Conservation (phyloP, 2,888 invertebrate genomes). For the Aromia moschata region DNA sequence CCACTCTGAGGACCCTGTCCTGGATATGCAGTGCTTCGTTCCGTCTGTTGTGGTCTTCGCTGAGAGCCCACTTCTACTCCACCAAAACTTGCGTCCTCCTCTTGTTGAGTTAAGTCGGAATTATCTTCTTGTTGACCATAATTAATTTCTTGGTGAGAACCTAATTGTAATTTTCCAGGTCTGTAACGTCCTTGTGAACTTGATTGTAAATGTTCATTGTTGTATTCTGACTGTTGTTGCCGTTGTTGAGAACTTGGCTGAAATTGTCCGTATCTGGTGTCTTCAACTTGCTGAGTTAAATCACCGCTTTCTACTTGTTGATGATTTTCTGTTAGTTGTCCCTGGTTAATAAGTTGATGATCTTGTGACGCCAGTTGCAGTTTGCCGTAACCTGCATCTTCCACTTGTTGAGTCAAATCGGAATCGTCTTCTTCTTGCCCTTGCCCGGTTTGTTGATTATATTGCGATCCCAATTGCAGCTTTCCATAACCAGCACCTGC, state of each 20-base stretch:
- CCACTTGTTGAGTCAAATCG: conserved; percentile 43
- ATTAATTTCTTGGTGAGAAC: background rate
- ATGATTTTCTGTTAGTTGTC: no score
- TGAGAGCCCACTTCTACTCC: conserved; percentile 13
- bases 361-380: conserved; percentile 19
- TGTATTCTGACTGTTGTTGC: no score
- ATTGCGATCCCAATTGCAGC: conserved; percentile 22
- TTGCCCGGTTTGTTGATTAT: conserved; percentile 20
- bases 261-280: conserved; percentile 30
- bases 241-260: conserved; percentile 3
- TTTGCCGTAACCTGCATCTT: conserved; percentile 19
- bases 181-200: no score
- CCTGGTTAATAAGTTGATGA: no score
- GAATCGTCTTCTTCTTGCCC: conserved; percentile 32
- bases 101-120: conserved; percentile 34
- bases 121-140: conserved; percentile 24
- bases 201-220: no score
- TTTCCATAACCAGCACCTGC: conserved; percentile 10
- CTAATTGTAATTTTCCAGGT: no score
- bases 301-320: no score
- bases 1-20: no score
- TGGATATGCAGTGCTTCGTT: no score
- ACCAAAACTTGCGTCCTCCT: conserved; percentile 18
- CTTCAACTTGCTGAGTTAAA: background rate
- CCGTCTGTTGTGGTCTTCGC: background rate